These are phyloP conservation scores for Heterodera filipjevi DNA, from an alignment of 2,888 invertebrate genomes.

Conservation along the genomic window DNA sequence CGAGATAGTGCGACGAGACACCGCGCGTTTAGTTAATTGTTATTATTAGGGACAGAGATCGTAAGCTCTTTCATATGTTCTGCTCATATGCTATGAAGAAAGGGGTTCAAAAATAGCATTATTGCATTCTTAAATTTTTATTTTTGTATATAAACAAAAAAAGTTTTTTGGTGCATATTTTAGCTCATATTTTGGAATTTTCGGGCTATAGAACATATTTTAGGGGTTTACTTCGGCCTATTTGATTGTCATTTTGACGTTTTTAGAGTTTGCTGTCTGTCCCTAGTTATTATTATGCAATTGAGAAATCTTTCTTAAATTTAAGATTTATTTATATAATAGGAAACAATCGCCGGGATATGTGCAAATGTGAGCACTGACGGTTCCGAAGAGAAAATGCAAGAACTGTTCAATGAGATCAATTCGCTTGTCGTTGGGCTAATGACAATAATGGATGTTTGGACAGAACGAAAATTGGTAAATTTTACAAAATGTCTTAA, in stretches of 20 bases:
- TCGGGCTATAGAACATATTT: no score
- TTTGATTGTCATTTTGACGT: no score
- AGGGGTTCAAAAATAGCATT: no score
- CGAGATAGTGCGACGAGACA: conserved; percentile 8
- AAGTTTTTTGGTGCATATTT: no score
- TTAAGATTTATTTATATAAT: neutral
- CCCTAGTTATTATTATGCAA: neutral
- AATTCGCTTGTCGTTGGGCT: neutral
- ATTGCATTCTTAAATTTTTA: no score
- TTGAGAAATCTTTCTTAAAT: no score
- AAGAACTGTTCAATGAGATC: neutral
- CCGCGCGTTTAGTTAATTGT: neutral
- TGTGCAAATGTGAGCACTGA: conserved; percentile 3
- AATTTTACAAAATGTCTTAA: neutral
- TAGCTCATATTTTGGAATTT: no score
- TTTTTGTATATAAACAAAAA: no score
- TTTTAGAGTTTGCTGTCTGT: no score
- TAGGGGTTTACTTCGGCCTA: no score
- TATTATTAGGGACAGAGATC: neutral
- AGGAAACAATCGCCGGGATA: neutral
- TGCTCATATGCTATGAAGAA: no score
- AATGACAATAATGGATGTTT: neutral
- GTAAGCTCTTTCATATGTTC: no score
- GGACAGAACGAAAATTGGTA: neutral
- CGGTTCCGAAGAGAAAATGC: neutral